Base-by-base conservation (phyloP, 37 sponge, comb jelly and placozoan genomes). In the Halisarca cf. caerulea region DNA sequence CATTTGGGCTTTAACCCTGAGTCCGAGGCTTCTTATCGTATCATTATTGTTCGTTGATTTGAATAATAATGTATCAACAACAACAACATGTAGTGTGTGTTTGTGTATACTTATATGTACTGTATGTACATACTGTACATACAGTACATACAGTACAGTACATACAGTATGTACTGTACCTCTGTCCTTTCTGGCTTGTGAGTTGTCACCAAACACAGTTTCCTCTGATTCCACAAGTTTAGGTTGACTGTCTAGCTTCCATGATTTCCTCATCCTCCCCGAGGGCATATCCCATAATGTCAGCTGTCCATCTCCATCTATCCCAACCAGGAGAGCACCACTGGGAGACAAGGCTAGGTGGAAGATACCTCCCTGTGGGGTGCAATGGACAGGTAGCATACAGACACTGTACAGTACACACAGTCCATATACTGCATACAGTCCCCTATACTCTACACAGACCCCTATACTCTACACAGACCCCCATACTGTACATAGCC, bases 301-400 rank as follows among this genome's bases (percentile, higher is more conserved):
- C 18, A 93, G 45, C 28, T 40, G 37, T 15, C 94, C 94, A 0
- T 71, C 83, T 35, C 82, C 69, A 78, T 90, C 88, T 4, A 87
- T 37, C 9, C 83, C 44, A 0, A 86, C 91, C 79, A 93, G 71
- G 15, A 80, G 55, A 24, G 38, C 17, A 0, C 91, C 88, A 78
- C 25, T 90, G 90, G 83, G 97, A 94, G 99, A 96, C 88, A 71
- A 79, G 84, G 55, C 85, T 92, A 40, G 93, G 85, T 58, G 95
- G 95, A 34, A 96, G 92, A 84, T 74, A 57, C 21, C 75, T 94
- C 53, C 86, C 97, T 40, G 43, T 84, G 17, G 28, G 28, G 17
- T n/a, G n/a, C n/a, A n/a, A n/a, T n/a, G n/a, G n/a, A n/a, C n/a
- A n/a, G n/a, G n/a, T n/a, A n/a, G n/a, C n/a, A n/a, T n/a, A n/a